Percentiles rank a stretch among this genome's conserved stretches.
Conservation (phyloP, 2,797 vertebrate genomes). For the Hafferia zeledoni region DNA sequence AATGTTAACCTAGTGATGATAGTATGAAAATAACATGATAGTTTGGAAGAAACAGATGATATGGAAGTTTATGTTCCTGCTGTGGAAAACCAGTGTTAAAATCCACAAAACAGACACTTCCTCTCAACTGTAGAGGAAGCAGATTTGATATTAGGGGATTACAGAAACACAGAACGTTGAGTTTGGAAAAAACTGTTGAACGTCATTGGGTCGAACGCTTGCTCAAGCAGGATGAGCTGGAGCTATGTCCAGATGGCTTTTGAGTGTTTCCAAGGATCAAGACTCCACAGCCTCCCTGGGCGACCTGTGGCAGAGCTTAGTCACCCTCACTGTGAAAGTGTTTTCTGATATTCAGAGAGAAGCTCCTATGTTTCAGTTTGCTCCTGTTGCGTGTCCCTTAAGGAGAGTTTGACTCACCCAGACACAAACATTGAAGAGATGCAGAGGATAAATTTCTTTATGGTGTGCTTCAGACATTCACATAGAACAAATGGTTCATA, state of each 20-base stretch:
- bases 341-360: background rate
- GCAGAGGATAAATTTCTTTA: background rate
- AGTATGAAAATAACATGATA: background rate
- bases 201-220: background rate
- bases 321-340: background rate
- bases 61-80: background rate
- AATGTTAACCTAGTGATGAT: background rate
- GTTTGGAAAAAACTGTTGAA: background rate
- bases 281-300: background rate
- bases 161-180: accelerated
- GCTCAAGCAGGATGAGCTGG: background rate
- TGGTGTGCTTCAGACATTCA: background rate
- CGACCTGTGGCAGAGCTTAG: background rate
- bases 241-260: accelerated
- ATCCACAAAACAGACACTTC: background rate
- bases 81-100: background rate
- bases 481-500: background rate
- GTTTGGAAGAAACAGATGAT: background rate
- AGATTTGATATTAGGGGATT: background rate
- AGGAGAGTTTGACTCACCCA: background rate
- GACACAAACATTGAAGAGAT: background rate
- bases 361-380: background rate
- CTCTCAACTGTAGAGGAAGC: background rate
- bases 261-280: background rate
- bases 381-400: background rate